Conservation (phyloP, 35 echinoderm and acorn worm species). For the Diadema setosum region DNA sequence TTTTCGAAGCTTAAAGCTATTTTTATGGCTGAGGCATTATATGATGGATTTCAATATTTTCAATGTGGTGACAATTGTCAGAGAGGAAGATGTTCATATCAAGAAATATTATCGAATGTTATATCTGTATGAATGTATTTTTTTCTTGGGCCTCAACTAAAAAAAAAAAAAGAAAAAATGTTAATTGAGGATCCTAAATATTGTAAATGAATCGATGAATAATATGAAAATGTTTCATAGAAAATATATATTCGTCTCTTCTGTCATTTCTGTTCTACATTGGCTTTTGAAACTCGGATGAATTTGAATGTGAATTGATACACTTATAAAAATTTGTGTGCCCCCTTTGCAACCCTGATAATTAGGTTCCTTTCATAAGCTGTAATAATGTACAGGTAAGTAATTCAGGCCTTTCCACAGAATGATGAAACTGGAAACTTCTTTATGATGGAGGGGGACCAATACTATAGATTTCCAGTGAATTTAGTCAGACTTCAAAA, state of each 20-base stretch:
- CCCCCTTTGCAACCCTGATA: too few relatives aligned
- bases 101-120: neutral
- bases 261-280: neutral
- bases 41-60: neutral
- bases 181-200: neutral
- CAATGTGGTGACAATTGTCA: neutral
- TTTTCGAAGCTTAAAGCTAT: neutral
- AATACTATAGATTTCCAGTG: too few relatives aligned
- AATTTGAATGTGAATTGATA: too few relatives aligned
- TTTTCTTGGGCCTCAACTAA: neutral
- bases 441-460: too few relatives aligned
- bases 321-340: too few relatives aligned
- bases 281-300: too few relatives aligned
- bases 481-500: too few relatives aligned
- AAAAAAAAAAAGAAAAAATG: neutral
- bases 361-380: too few relatives aligned
- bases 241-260: neutral
- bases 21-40: neutral
- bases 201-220: slow-evolving; percentile 4
- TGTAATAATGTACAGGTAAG: too few relatives aligned
- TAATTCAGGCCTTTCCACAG: too few relatives aligned
- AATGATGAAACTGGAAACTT: too few relatives aligned
- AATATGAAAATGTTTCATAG: neutral
- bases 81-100: too few relatives aligned
- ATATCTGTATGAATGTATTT: slow-evolving; percentile 9